Conservation (phyloP, 2,888 invertebrate species). For the Drymonia ruficornis region DNA sequence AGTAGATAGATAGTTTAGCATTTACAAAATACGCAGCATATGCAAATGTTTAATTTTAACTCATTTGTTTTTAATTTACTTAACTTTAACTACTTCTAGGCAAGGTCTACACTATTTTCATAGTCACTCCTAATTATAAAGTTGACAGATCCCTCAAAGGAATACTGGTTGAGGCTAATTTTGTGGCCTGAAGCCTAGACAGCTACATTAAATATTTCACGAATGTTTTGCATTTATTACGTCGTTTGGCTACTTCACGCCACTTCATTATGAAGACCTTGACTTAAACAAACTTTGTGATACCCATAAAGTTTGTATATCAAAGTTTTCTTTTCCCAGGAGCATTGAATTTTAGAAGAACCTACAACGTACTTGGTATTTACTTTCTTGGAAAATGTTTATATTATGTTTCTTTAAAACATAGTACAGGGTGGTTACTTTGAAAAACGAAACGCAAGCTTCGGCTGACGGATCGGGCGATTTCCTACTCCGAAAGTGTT, state of each 20-base stretch:
- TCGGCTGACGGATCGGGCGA: no score
- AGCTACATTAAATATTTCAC: slow-evolving; percentile 10
- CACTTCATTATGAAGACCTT: slow-evolving; percentile 4
- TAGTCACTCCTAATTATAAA: slow-evolving; percentile 2
- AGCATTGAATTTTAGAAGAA: background rate
- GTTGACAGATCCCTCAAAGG: slow-evolving; percentile 13
- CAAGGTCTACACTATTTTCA: no score
- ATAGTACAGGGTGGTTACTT: no score
- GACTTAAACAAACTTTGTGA: slow-evolving; percentile 1
- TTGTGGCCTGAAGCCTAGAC: slow-evolving; percentile 8
- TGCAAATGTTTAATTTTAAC: no score
- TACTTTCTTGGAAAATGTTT: background rate
- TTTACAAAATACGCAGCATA: no score
- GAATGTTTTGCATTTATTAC: slow-evolving; percentile 2
- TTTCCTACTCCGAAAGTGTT: no score
- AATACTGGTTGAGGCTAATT: slow-evolving; percentile 12
- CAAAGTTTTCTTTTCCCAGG: slow-evolving; percentile 3
- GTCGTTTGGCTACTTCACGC: background rate
- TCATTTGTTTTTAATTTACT: no score
- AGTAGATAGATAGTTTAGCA: no score
- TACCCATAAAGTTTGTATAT: background rate
- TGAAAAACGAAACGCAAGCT: no score
- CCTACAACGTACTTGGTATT: background rate
- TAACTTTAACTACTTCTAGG: no score
- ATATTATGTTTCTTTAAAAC: no score